Percentiles rank a stretch among this genome's conserved stretches.
Conservation (phyloP, 2,888 invertebrate species). For the Villa cingulata region DNA sequence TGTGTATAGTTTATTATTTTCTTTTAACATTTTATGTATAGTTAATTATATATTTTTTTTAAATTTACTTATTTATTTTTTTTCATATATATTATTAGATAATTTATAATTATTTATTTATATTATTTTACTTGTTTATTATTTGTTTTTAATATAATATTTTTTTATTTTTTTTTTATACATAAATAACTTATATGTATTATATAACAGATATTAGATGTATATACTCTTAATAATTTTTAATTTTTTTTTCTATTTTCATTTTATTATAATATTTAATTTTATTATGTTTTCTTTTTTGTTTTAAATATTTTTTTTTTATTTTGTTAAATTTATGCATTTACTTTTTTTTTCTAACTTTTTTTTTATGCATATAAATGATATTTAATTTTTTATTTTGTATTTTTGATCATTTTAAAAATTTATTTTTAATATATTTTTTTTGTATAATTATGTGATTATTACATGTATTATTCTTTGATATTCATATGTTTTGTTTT, state of each 20-base stretch:
- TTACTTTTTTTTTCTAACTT: conserved; percentile 1
- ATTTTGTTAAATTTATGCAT: conserved; percentile 10
- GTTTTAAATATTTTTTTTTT: neutral
- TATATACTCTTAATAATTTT: too few relatives aligned
- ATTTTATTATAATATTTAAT: conserved; percentile 10
- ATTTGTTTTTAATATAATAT: neutral
- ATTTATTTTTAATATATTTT: neutral
- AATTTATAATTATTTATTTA: too few relatives aligned
- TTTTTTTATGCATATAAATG: neutral
- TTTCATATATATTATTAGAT: too few relatives aligned
- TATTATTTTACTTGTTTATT: too few relatives aligned
- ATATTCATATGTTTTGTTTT: too few relatives aligned
- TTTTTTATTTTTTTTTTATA: conserved; percentile 6
- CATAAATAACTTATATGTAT: neutral
- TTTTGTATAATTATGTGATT: too few relatives aligned
- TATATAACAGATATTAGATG: too few relatives aligned
- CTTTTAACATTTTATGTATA: too few relatives aligned
- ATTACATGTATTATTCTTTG: too few relatives aligned
- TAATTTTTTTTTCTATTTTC: neutral
- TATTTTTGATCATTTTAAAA: neutral
- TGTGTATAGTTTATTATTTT: too few relatives aligned
- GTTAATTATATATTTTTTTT: too few relatives aligned
- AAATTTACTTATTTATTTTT: too few relatives aligned
- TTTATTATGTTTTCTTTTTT: neutral
- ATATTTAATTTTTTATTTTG: neutral